These are phyloP conservation scores for Scaptodrosophila latifasciaeformis DNA, from an alignment of 2,888 invertebrate species.

Conservation along the genomic window DNA sequence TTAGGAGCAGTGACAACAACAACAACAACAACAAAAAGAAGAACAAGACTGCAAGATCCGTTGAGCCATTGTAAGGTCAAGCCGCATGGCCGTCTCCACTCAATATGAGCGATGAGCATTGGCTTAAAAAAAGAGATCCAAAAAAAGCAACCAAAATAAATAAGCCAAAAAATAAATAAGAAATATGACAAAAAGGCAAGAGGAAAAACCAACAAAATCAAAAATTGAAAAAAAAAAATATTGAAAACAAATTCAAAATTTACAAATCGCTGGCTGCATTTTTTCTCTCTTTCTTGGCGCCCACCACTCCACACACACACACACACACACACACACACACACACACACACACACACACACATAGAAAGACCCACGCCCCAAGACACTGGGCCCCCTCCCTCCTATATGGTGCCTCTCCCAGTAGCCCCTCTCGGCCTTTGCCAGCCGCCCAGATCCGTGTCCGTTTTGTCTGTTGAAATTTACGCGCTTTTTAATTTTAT, in stretches of 20 bases:
- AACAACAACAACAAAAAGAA: constrained; percentile 16
- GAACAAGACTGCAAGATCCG: constrained; percentile 18
- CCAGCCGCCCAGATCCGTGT: no score
- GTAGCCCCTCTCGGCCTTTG: no score
- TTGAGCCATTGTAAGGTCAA: constrained; percentile 54
- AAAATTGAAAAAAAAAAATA: constrained; percentile 21
- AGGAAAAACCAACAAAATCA: constrained; percentile 21
- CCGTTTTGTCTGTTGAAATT: constrained; percentile 34
- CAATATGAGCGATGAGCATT: constrained; percentile 21
- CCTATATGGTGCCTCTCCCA: no score
- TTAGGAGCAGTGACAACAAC: not conserved
- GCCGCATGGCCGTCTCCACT: constrained; percentile 28
- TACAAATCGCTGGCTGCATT: constrained; percentile 13
- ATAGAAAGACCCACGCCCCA: no score
- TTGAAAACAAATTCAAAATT: constrained; percentile 28
- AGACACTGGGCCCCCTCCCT: no score
- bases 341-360: constrained; percentile 5
- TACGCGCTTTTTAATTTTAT: constrained; percentile 59
- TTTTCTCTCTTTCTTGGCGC: constrained; percentile 30
- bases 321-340: constrained; percentile 15
- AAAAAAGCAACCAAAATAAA: no score
- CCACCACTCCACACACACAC: constrained; percentile 42
- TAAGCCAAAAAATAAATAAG: not conserved
- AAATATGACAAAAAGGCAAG: not conserved
- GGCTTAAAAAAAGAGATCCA: no score